Base-by-base conservation (phyloP, 2,888 invertebrate species). In the Stenotaenia linearis region DNA sequence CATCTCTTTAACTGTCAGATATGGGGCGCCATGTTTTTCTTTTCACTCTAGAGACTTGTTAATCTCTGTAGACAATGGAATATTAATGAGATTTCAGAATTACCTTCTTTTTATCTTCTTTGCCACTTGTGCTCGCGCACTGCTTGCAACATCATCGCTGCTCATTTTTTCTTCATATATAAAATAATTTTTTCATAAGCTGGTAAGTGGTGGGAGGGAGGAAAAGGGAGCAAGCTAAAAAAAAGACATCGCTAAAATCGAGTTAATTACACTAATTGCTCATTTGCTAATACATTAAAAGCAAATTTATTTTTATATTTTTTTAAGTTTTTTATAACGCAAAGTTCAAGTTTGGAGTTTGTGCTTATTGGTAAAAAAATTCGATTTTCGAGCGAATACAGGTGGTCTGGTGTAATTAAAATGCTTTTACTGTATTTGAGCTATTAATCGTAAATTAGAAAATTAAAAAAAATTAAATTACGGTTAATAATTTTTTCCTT, bases 151-250 rank as follows among this genome's bases (percentile, higher is more conserved):
- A 69, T 69, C 69, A 69, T 69, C 69, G 69, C 69, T 69, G 12
- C 69, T 69, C 69, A 69, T 69, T 69, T 69, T 69, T 69, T 28
- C 69, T 69, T 69, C 69, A 69, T 69, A 25, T 69, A 69, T 9
- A 69, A 69, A 69, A 69, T 69, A 69, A 69, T 69, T 69, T 69
- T 69, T 69, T 69, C 69, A 69, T 69, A 69, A 69, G 69, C 69
- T 28, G 69, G 25, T 69, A 69, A 69, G 25, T 28, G 69, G 28
- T 1, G 69, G 28, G 25, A 15, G 69, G 21, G 25, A 61, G 23
- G 61, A 23, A 23, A 15, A 23, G 10, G 23, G 0, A 21, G 7
- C 0, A 69, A n/a, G 7, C 10, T 25, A 56, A 56, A 61, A 69
- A 69, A 69, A 69, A 28, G 28, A 28, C 69, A 69, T 28, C 69